phyloP scores from a whole-genome alignment of 2,113 vertebrate species.

The Corythoichthys intestinalis region DNA sequence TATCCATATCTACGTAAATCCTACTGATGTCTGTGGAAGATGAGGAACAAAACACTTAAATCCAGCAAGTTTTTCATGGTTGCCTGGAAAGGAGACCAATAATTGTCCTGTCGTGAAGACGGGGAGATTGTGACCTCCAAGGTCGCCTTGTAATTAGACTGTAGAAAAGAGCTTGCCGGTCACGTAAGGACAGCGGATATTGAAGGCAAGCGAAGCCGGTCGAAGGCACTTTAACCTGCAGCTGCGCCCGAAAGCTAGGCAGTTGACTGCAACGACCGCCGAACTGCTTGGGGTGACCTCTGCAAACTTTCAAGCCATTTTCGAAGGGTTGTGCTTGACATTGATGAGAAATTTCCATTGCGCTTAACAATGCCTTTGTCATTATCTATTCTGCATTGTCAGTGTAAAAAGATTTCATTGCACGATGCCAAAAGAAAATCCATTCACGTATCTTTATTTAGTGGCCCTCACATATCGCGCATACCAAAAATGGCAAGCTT shows the following conservation, averaged over 20 bases:
- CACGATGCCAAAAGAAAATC: too few species aligned
- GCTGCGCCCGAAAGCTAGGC: conserved; percentile 29
- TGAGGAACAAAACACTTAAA: background rate
- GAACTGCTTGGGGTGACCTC: conserved; percentile 21
- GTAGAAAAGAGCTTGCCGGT: conserved; percentile 27
- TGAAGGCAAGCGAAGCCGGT: conserved; percentile 24
- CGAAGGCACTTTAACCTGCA: conserved; percentile 39
- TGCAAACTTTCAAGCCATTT: background rate
- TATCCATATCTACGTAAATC: background rate
- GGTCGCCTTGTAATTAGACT: conserved; percentile 61
- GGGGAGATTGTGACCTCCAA: conserved; percentile 22
- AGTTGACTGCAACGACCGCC: conserved; percentile 32
- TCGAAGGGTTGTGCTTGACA: background rate
- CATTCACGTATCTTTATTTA: too few species aligned
- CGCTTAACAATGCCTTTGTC: background rate
- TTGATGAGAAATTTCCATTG: background rate
- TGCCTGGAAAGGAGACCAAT: background rate
- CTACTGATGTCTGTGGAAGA: background rate
- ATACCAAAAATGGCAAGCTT: too few species aligned
- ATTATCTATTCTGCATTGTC: background rate
- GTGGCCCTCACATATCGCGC: too few species aligned
- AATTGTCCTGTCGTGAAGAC: background rate
- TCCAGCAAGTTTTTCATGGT: background rate
- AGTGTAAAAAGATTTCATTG: too few species aligned
- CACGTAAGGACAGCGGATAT: conserved; percentile 25